Evolutionary conservation across 2,113 vertebrate species (phyloP).

Genomic region (Chelonoidis abingdonii): DNA sequence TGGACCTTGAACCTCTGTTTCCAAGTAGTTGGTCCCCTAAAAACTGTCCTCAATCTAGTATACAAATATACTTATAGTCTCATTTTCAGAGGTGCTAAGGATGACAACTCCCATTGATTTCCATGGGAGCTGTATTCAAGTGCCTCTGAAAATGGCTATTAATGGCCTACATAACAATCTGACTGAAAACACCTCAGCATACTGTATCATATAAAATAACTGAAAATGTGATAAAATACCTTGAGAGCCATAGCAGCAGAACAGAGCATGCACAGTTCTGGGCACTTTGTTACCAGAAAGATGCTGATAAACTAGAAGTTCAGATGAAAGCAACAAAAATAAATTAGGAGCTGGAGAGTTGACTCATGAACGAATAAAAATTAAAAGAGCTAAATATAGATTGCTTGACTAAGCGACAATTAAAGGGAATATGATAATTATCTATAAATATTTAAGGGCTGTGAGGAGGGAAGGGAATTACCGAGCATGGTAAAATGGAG

Average conservation of each 20-base stretch:
- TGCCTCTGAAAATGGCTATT: neutral
- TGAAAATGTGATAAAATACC: neutral
- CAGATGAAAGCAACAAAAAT: neutral
- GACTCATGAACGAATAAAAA: neutral
- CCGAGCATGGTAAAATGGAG: neutral
- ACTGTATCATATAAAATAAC: neutral
- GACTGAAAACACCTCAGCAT: neutral
- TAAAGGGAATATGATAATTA: neutral
- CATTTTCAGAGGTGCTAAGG: neutral
- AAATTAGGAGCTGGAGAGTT: neutral
- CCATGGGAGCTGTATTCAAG: neutral
- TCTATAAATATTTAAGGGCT: neutral
- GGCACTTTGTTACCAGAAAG: neutral
- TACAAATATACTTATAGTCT: neutral
- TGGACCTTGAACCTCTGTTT: neutral
- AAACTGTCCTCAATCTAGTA: neutral
- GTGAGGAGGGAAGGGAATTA: neutral
- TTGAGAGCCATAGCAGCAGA: neutral
- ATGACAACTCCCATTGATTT: neutral
- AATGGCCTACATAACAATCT: neutral
- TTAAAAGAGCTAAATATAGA: neutral
- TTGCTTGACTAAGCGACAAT: neutral
- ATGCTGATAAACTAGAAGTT: slow-evolving; percentile 3
- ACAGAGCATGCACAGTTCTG: neutral
- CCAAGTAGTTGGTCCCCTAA: neutral